Base-by-base conservation (phyloP, 2,113 vertebrate genomes). In the Trogon melanurus region DNA sequence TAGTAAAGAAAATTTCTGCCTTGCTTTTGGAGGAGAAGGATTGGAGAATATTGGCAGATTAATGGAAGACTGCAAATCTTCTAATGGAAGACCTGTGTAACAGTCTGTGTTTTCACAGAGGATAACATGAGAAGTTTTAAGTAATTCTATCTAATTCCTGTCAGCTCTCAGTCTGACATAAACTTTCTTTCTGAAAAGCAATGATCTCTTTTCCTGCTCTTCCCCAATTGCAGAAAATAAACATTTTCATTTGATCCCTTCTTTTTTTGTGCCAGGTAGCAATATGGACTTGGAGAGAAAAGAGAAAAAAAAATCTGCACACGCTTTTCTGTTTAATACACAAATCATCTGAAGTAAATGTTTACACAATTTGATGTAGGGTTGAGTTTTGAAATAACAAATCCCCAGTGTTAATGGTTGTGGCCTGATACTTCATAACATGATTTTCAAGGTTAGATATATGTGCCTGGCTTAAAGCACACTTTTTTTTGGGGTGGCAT, bases 401-500 rank as follows among this genome's bases (percentile, higher is more conserved):
- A 41, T 66, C 72, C 7, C 30, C 51, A 30, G 27, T 36, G 17
- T 41, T 9, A 45, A 38, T 20, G 20, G 27, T 69, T 65, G 61
- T 41, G 13, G 34, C 19, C 32, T 66, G 15, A 41, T 34, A 29
- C 2, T 66, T 10, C 67, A 53, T 58, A 84, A 41, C 30, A 19
- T 65, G 54, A n/a, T 50, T 91, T 88, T 86, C 18, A 64, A 47
- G 74, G 29, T 70, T 19, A 85, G 44, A 25, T 58, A 30, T 1
- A 30, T 1, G 22, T 10, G 18, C 4, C 20, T 1, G 1, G 22
- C 13, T 64, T 22, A 9, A 69, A 82, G n/a, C 11, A 34, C 6
- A 11, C 29, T 11, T 22, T 6, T 6, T 20, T 18, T 27, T 4
- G 16, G 27, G 18, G 30, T 44, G 18, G 9, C 34, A 41, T 62